Evolutionary conservation across 1,140 invertebrate species (phyloP).

Genomic region (Orchestia grillus): DNA sequence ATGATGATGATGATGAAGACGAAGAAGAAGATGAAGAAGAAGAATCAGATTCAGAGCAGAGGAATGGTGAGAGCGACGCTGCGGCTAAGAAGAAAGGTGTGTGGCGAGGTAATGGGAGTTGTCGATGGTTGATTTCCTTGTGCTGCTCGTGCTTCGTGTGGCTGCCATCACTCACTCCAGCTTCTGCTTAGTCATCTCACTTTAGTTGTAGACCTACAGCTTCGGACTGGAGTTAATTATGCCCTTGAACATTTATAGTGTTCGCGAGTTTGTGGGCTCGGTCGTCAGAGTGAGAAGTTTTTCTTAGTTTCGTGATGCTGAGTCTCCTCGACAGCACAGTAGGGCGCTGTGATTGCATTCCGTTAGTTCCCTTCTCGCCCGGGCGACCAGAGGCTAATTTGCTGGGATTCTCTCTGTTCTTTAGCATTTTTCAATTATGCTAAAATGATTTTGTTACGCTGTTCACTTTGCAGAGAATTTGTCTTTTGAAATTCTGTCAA

Average conservation of each 20-base stretch:
- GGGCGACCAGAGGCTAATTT: background rate
- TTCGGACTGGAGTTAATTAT: background rate
- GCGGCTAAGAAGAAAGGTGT: slow-evolving; percentile 62
- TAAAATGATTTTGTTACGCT: background rate
- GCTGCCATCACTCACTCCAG: background rate
- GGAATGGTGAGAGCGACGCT: slow-evolving; percentile 70
- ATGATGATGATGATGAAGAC: slow-evolving; percentile 71
- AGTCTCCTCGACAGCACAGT: background rate
- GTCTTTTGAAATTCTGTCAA: too few relatives aligned
- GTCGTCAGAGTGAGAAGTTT: background rate
- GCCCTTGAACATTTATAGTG: background rate
- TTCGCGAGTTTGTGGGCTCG: background rate
- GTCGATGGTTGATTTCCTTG: background rate
- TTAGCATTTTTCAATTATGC: background rate
- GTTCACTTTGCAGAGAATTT: too few relatives aligned
- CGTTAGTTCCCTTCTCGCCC: background rate
- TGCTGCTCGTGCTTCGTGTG: slow-evolving; percentile 4
- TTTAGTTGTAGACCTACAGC: background rate
- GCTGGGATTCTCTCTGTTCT: background rate
- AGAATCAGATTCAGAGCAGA: slow-evolving; percentile 67
- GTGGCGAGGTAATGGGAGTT: slow-evolving; percentile 61
- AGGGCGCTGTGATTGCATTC: background rate
- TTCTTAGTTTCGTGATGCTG: background rate
- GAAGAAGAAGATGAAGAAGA: slow-evolving; percentile 67
- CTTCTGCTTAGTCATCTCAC: background rate